Percentiles rank a stretch among this genome's conserved stretches.
Conservation (phyloP, 92 coral and sea anemone genomes). For the Bergia sp. region DNA sequence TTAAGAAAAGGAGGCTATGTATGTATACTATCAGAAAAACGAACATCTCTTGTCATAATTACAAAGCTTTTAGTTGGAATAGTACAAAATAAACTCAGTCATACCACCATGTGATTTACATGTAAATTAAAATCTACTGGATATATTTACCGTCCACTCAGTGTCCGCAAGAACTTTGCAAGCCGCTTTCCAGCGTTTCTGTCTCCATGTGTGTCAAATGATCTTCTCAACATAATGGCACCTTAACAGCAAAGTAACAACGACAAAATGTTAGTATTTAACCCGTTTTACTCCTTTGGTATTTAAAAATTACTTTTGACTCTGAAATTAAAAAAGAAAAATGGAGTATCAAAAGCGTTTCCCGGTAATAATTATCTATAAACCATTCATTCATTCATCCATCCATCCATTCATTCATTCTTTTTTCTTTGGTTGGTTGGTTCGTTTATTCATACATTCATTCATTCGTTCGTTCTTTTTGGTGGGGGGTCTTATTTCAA, state of each 20-base stretch:
- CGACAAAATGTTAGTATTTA: neutral
- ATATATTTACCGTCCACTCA: slow-evolving; percentile 17
- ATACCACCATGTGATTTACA: neutral
- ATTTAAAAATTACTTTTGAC: no score
- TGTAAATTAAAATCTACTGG: neutral
- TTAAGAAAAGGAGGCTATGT: neutral
- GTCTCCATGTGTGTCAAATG: slow-evolving; percentile 35
- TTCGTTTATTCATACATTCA: neutral
- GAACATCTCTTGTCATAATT: neutral
- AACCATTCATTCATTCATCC: neutral
- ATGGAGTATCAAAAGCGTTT: no score
- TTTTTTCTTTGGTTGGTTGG: no score
- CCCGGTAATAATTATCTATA: no score
- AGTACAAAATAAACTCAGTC: neutral
- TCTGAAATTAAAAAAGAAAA: no score
- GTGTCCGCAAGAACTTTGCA: slow-evolving; percentile 26
- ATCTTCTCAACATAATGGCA: slow-evolving; percentile 23
- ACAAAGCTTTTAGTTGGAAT: no score
- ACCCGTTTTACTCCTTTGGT: neutral
- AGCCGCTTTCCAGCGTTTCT: slow-evolving; percentile 12
- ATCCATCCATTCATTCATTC: neutral
- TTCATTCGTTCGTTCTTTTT: neutral
- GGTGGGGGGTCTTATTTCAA: no score
- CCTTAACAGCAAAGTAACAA: neutral
- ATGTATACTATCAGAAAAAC: neutral